These are phyloP conservation scores for Lepidurus apus DNA, from an alignment of 1,140 invertebrate genomes.

Conservation along the genomic window DNA sequence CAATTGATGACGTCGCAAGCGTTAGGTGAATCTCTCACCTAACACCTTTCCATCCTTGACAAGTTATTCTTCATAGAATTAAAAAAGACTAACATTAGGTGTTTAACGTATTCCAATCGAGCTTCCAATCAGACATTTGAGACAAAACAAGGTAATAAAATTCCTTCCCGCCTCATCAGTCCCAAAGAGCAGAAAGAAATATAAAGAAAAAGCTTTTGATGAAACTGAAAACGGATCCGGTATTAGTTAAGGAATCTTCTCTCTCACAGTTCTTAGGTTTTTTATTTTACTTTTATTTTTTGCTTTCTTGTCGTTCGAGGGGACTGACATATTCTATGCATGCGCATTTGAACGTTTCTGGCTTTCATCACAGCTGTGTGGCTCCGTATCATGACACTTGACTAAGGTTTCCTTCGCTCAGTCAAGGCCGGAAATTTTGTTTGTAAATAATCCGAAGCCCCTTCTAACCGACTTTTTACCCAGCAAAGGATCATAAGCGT, in stretches of 20 bases:
- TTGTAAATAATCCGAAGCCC: not conserved
- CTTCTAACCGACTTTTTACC: not conserved
- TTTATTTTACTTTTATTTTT: too few relatives aligned
- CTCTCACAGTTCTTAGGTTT: too few relatives aligned
- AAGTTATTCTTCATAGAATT: too few relatives aligned
- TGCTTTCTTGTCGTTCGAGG: not conserved
- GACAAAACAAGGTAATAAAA: not conserved
- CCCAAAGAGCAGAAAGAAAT: not conserved
- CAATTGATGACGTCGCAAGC: too few relatives aligned
- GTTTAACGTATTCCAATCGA: not conserved
- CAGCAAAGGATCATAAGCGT: too few relatives aligned
- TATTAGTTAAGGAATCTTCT: too few relatives aligned
- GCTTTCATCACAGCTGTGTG: conserved; percentile 23
- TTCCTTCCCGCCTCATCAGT: not conserved
- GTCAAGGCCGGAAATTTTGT: not conserved
- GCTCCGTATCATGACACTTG: not conserved
- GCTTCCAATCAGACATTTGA: not conserved
- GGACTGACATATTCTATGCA: conserved; percentile 20
- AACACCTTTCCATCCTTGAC: too few relatives aligned
- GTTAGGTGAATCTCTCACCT: too few relatives aligned
- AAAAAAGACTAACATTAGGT: too few relatives aligned
- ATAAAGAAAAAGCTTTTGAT: not conserved
- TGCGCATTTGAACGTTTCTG: conserved; percentile 25
- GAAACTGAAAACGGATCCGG: not conserved
- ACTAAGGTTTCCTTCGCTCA: conserved; percentile 3